Conservation (phyloP, 2,113 vertebrate species). For the Phalacrocorax brasilianus region DNA sequence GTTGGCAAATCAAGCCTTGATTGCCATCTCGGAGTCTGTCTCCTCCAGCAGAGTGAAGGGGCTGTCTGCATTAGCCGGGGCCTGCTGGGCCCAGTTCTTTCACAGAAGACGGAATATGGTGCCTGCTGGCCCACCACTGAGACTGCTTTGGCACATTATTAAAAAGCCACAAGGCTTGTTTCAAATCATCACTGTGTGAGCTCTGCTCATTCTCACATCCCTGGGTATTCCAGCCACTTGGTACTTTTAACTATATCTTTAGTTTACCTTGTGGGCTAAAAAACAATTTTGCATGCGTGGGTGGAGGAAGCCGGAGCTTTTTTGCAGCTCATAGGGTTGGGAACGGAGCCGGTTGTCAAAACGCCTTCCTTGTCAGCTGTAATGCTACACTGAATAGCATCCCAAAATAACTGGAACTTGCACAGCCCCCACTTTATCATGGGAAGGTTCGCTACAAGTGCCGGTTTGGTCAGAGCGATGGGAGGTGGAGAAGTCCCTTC, state of each 20-base stretch:
- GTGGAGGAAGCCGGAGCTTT: conserved; percentile 34
- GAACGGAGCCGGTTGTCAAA: conserved; percentile 36
- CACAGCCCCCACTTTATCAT: neutral
- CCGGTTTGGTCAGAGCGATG: neutral
- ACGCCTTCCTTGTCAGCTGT: conserved; percentile 48
- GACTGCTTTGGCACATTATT: conserved; percentile 89
- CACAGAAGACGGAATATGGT: conserved; percentile 86
- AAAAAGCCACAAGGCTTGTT: conserved; percentile 87
- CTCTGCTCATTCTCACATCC: conserved; percentile 85
- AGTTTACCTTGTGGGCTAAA: conserved; percentile 64
- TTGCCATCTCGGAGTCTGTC: conserved; percentile 96
- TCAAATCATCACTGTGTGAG: conserved; percentile 85
- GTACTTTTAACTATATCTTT: conserved; percentile 80
- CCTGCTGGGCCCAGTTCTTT: conserved; percentile 83
- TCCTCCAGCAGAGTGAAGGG: conserved; percentile 90
- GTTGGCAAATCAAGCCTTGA: conserved; percentile 99
- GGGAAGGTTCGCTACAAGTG: neutral
- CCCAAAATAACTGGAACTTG: conserved; percentile 31
- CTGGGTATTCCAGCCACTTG: conserved; percentile 82
- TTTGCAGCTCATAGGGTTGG: conserved; percentile 1
- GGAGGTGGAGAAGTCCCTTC: neutral
- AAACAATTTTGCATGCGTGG: conserved; percentile 56
- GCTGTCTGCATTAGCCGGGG: conserved; percentile 77
- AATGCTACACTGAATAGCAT: neutral
- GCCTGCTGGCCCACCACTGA: conserved; percentile 86